Evolutionary conservation across 2,113 vertebrate species (phyloP).

Genomic region (Chaetodon trifascialis): DNA sequence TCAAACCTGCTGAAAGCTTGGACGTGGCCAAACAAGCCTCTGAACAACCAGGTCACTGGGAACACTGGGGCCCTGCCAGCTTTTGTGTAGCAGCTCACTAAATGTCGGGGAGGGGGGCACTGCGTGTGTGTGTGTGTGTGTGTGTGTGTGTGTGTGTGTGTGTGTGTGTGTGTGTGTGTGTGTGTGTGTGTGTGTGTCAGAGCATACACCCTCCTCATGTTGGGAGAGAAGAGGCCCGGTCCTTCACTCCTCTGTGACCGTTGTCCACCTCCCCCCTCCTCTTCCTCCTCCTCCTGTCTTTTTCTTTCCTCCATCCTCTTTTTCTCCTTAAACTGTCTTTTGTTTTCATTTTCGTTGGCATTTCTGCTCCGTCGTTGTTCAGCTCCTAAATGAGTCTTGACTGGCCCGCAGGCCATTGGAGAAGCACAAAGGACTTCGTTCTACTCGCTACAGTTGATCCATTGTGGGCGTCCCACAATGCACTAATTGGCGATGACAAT

Average conservation of each 20-base stretch:
- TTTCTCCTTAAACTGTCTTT: constrained; percentile 82
- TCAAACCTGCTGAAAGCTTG: constrained; percentile 54
- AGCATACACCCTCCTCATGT: constrained; percentile 54
- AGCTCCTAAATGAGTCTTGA: constrained; percentile 95
- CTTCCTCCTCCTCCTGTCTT: constrained; percentile 48
- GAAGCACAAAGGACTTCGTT: constrained; percentile 91
- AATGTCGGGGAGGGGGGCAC: constrained; percentile 38
- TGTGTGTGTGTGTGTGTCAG: constrained; percentile 63
- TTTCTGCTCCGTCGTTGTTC: constrained; percentile 90
- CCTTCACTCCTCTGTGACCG: constrained; percentile 80
- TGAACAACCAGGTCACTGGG: constrained; percentile 72
- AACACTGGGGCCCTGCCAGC: constrained; percentile 70
- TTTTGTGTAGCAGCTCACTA: constrained; percentile 67
- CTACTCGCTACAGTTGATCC: constrained; percentile 91
- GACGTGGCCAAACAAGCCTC: constrained; percentile 48
- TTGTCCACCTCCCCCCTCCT: constrained; percentile 65
- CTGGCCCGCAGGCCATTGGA: constrained; percentile 94
- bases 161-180: constrained; percentile 58
- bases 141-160: constrained; percentile 35
- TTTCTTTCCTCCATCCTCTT: constrained; percentile 57
- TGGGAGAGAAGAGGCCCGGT: constrained; percentile 76
- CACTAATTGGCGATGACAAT: constrained; percentile 98
- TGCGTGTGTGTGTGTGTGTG: constrained; percentile 36
- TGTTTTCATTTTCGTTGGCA: constrained; percentile 90
- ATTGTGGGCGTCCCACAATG: constrained; percentile 93